Percentiles rank a stretch among this genome's conserved stretches.
Conservation (phyloP, 2,113 vertebrate species). For the Malaclemys terrapin region DNA sequence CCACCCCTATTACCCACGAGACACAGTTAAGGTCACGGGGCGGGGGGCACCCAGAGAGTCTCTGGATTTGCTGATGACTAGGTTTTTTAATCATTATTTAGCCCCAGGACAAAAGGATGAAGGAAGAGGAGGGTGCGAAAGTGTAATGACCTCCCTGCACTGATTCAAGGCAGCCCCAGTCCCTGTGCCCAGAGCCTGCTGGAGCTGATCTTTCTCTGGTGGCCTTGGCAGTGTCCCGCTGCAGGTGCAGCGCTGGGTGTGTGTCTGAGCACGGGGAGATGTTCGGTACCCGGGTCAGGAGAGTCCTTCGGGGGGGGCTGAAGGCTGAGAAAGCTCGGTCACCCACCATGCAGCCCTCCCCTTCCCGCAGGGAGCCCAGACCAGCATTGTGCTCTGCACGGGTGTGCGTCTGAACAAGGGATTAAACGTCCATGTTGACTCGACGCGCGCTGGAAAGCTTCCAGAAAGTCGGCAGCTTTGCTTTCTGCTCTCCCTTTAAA, state of each 20-base stretch:
- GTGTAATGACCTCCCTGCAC: not conserved
- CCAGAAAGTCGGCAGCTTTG: conserved; percentile 60
- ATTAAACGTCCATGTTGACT: conserved; percentile 25
- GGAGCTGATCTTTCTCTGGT: rapidly evolving
- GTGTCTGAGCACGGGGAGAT: rapidly evolving
- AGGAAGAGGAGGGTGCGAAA: not conserved
- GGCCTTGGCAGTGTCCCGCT: not conserved
- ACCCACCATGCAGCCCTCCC: not conserved
- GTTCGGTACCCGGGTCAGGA: not conserved
- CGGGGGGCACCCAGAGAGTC: not conserved
- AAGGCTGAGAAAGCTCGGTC: not conserved
- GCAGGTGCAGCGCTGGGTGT: not conserved
- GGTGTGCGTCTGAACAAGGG: conserved; percentile 51
- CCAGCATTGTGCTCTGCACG: conserved; percentile 13
- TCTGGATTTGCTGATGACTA: not conserved
- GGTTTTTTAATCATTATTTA: not conserved
- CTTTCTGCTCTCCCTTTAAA: conserved; percentile 44
- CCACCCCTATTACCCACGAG: rapidly evolving
- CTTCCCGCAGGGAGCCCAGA: conserved; percentile 18
- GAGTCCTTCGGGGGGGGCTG: not conserved
- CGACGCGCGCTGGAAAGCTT: conserved; percentile 25
- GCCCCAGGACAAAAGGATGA: rapidly evolving
- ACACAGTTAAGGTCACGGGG: rapidly evolving
- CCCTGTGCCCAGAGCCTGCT: not conserved
- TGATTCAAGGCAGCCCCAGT: rapidly evolving